A percentile compares a stretch with the other conserved stretches of the same genome.
Evolutionary conservation across 2,888 invertebrate species (phyloP).

Genomic region (Dione juno): DNA sequence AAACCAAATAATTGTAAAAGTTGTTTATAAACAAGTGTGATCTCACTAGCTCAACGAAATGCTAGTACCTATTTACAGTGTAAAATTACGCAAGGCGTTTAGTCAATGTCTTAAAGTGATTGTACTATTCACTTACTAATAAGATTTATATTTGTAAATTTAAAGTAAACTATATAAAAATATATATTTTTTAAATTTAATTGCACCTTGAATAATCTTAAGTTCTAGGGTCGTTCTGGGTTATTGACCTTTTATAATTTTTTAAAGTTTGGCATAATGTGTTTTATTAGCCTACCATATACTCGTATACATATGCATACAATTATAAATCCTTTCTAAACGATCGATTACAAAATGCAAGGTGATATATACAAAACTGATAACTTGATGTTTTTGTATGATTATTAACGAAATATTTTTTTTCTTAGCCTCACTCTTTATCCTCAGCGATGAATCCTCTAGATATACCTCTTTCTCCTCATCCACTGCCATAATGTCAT

Average conservation of each 20-base stretch:
- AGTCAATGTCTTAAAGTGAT: constrained; percentile 32
- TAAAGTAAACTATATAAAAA: neutral
- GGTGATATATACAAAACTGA: too few species aligned
- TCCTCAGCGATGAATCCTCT: too few species aligned
- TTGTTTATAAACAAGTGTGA: constrained; percentile 9
- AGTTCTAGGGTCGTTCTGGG: neutral
- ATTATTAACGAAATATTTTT: too few species aligned
- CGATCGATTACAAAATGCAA: neutral
- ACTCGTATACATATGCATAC: too few species aligned
- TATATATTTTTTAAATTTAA: neutral
- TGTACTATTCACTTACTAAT: constrained; percentile 21
- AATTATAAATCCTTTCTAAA: constrained; percentile 2
- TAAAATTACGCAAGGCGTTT: constrained; percentile 31
- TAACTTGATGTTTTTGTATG: too few species aligned
- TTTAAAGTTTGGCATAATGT: neutral
- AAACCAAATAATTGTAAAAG: neutral
- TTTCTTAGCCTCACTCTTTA: too few species aligned
- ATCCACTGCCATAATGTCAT: too few species aligned
- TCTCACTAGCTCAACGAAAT: constrained; percentile 13
- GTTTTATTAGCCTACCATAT: neutral
- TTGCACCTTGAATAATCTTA: neutral
- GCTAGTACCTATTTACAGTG: constrained; percentile 18
- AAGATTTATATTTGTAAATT: constrained; percentile 13
- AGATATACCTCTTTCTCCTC: too few species aligned
- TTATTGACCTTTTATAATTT: neutral